Evolutionary conservation across 64 coral and sea anemone genomes (phyloP).

Genomic region (Actinia equina): DNA sequence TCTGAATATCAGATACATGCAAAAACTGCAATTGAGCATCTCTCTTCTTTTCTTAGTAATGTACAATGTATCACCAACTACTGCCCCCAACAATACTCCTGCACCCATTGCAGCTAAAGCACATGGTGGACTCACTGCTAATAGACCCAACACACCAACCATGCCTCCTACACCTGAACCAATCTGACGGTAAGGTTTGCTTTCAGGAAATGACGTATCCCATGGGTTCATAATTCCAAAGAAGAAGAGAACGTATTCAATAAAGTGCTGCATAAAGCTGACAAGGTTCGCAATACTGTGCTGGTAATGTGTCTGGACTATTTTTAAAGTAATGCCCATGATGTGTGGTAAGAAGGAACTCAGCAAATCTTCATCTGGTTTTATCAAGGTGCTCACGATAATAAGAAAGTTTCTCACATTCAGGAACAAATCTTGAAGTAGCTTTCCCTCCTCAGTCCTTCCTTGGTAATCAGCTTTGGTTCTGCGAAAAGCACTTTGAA

Average conservation of each 20-base stretch:
- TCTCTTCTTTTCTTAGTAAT: neutral
- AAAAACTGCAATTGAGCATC: neutral
- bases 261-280: neutral
- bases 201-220: neutral
- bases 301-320: neutral
- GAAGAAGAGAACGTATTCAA: conserved; percentile 24
- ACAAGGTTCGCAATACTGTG: neutral
- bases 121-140: neutral
- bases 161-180: conserved; percentile 12
- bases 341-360: neutral
- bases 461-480: neutral
- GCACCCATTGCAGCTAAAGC: neutral
- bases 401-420: conserved; percentile 38
- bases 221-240: conserved; percentile 25
- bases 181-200: neutral
- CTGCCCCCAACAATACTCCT: neutral
- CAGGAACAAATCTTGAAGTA: conserved; percentile 18
- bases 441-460: neutral
- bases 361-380: neutral
- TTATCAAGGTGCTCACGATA: conserved; percentile 15
- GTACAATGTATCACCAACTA: neutral
- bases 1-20: neutral
- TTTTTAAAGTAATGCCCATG: neutral
- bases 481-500: conserved; percentile 16
- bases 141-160: neutral